Evolutionary conservation across 2,797 vertebrate species (phyloP).

Genomic region (Melanotaenia nigrans): DNA sequence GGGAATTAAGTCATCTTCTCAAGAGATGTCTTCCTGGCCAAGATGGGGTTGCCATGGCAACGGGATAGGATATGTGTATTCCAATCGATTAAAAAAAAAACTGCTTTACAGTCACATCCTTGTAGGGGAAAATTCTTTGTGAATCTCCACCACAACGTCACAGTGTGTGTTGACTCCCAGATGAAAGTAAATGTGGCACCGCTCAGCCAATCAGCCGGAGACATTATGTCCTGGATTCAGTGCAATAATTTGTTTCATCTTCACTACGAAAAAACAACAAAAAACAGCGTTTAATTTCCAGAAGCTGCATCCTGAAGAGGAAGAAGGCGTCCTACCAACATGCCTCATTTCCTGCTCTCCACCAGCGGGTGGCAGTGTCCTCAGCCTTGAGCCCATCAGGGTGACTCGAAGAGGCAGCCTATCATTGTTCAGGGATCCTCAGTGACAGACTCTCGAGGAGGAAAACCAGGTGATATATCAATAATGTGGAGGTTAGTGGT

Average conservation of each 20-base stretch:
- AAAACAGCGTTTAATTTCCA: conserved; percentile 8
- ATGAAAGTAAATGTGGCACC: conserved; percentile 21
- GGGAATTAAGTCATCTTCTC: conserved; percentile 66
- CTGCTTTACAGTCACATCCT: conserved; percentile 20
- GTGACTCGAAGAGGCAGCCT: conserved; percentile 20
- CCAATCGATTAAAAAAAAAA: conserved; percentile 37
- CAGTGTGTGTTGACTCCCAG: conserved; percentile 20
- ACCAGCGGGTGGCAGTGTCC: conserved; percentile 73
- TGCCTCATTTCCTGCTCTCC: conserved; percentile 42
- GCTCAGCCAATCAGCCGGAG: conserved; percentile 14
- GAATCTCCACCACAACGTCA: neutral
- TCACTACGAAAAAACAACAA: neutral
- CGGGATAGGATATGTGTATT: conserved; percentile 41
- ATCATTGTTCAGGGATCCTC: conserved; percentile 36
- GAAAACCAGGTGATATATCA: conserved; percentile 16
- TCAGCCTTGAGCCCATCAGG: conserved; percentile 25
- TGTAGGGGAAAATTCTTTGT: conserved; percentile 5
- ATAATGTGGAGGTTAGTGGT: neutral
- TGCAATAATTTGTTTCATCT: conserved; percentile 10
- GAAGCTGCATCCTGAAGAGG: conserved; percentile 8
- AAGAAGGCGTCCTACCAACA: neutral
- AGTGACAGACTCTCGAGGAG: conserved; percentile 24
- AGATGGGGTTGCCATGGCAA: conserved; percentile 52
- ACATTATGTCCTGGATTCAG: neutral
- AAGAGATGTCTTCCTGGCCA: conserved; percentile 29